phyloP scores from a whole-genome alignment of 2,888 invertebrate genomes.

The Idaea dimidiata region DNA sequence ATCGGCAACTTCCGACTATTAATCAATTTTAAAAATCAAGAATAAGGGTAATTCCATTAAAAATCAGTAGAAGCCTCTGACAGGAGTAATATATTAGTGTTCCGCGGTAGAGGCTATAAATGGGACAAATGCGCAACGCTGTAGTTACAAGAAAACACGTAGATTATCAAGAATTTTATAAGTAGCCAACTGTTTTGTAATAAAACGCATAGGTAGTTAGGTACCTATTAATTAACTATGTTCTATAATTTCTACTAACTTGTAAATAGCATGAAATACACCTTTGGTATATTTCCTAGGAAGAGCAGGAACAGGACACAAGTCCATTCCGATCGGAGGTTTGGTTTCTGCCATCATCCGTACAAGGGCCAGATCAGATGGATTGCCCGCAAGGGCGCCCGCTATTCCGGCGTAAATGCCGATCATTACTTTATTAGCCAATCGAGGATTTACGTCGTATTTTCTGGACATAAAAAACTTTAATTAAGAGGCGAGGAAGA shows the following conservation, averaged over 20 bases:
- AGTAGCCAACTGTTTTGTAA: too few relatives aligned
- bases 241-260: conserved; percentile 26
- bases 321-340: conserved; percentile 13
- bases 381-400: conserved; percentile 95
- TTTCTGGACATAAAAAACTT: conserved; percentile 23
- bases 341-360: conserved; percentile 97
- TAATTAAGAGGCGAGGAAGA: too few relatives aligned
- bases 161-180: too few relatives aligned
- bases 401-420: conserved; percentile 91
- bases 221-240: neutral
- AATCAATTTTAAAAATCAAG: too few relatives aligned
- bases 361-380: conserved; percentile 95
- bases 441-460: conserved; percentile 85
- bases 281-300: conserved; percentile 83
- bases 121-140: too few relatives aligned
- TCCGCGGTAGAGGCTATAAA: too few relatives aligned
- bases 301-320: conserved; percentile 19
- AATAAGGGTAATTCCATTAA: too few relatives aligned
- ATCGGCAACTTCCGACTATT: too few relatives aligned
- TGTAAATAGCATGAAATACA: conserved; percentile 87
- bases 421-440: conserved; percentile 87
- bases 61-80: too few relatives aligned
- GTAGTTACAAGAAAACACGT: too few relatives aligned
- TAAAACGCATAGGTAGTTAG: too few relatives aligned
- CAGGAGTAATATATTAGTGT: too few relatives aligned